Base-by-base conservation (phyloP, 1,140 invertebrate genomes). In the Drosophila malerkotliana region DNA sequence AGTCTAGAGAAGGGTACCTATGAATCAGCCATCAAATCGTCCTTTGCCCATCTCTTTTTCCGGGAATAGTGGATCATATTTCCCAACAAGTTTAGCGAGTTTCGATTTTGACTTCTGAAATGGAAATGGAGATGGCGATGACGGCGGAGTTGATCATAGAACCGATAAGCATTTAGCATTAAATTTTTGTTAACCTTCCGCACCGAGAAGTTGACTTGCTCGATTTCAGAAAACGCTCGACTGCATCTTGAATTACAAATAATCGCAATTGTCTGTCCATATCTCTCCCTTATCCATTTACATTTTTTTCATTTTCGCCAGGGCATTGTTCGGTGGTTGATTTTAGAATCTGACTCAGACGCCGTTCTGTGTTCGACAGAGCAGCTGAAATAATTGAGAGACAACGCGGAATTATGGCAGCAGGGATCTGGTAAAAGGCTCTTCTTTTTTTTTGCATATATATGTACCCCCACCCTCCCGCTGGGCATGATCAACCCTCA, bases 371-470 rank as follows among this genome's bases (percentile, higher is more conserved):
- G 32, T 32, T 54, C 62, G 32, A 9, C 39, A 66, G 47, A 63
- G 88, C 88, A 90, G 88, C 88, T 90, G 88, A 90, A 90, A 90
- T 90, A 90, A 90, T 90, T 84, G 79, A 90, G 79, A 90, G 84
- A 90, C 82, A 88, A 83, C 75, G 75, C 79, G 80, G 74, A 67
- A 76, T 79, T 79, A 82, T 69, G 56, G 74, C 79, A 82, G 79
- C 48, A 47, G 34, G 58, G 37, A 52, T 51, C 14, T 51, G 49
- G 56, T 12, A 39, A 60, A 72, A 72, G 53, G 54, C 39, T 59
- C 68, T 10, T 21, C 21, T 18, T 81, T 74, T 60, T 60, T 85
- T 85, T 85, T 85, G 77, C 58, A 72, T 74, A 41, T 77, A 84
- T 75, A 37, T 72, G 79, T 75, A 34, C 15, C 30, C 6, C 51